Base-by-base conservation (phyloP, 2,797 vertebrate species). In the Selene dorsalis region DNA sequence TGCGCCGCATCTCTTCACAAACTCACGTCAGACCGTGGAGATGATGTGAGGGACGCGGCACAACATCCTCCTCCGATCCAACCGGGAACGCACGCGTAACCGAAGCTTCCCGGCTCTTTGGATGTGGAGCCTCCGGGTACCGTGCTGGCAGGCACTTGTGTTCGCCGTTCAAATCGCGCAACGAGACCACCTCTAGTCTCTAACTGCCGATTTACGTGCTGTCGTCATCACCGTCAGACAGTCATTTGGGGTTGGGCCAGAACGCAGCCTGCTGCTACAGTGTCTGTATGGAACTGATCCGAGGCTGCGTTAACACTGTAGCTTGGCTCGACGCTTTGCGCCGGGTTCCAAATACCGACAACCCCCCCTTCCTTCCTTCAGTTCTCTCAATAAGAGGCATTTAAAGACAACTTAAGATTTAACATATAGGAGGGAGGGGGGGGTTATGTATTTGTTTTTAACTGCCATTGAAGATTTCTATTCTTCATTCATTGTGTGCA, bases 151-250 rank as follows among this genome's bases (percentile, higher is more conserved):
- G 72, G 60, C 62, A 77, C 80, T 75, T 58, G 62, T 67, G 64
- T 30, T 69, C 81, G n/a, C 61, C 67, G 87, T 68, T 81, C 86
- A 83, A 63, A 78, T 52, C 59, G 82, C 79, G 82, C 73, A 78
- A 69, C 77, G 73, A 5, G 83, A 59, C 62, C 79, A 76, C 79
- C 71, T 79, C 80, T 50, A 2, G 73, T 77, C 18, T 81, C 85
- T 88, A 91, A 86, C 77, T 78, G 85, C 74, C 58, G 80, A 81
- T 86, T 70, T 90, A 86, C 86, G 89, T 86, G 86, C 85, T 92
- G 77, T 75, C 90, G 93, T 94, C 91, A 92, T 88, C 90, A 45
- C 61, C 69, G 60, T 85, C 83, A 66, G 39, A 66, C 61, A 64
- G 68, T 71, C 68, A 56, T 58, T 26, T 78, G 77, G 83, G 85